Percentiles rank a stretch among this genome's conserved stretches.
Conservation (phyloP, 2,888 invertebrate species). For the Adineta ricciae region DNA sequence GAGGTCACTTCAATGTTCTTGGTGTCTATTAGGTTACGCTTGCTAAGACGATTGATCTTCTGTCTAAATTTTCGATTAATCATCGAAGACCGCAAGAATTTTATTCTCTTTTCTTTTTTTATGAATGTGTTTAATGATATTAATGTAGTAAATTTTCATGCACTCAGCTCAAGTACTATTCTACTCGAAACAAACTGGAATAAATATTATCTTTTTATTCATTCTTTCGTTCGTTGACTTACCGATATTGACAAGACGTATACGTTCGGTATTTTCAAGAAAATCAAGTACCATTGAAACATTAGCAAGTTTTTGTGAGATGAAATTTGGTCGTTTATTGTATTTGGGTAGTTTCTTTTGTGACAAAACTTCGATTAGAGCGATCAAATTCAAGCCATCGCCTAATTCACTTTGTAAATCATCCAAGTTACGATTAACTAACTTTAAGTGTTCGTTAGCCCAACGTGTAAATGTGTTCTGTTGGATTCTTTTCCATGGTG, state of each 20-base stretch:
- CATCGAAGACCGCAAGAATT: no score
- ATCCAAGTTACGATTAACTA: slow-evolving; percentile 64
- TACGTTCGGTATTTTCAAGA: slow-evolving; percentile 69
- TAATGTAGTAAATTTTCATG: background rate
- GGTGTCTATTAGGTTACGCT: no score
- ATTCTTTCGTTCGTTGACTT: slow-evolving; percentile 51
- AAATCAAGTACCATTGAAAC: slow-evolving; percentile 77
- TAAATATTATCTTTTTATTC: background rate
- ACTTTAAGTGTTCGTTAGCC: slow-evolving; percentile 81
- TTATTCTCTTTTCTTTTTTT: background rate
- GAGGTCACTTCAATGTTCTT: no score
- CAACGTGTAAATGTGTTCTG: slow-evolving; percentile 85
- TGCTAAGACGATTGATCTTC: no score
- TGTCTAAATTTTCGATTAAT: no score
- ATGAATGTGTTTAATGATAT: background rate
- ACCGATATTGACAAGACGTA: slow-evolving; percentile 84
- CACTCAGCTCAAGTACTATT: background rate
- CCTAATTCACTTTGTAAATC: slow-evolving; percentile 72
- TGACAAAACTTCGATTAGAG: slow-evolving; percentile 64
- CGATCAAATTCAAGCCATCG: slow-evolving; percentile 64
- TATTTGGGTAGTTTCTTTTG: slow-evolving; percentile 69
- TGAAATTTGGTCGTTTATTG: slow-evolving; percentile 72
- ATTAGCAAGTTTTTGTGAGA: slow-evolving; percentile 82
- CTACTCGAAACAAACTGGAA: background rate
- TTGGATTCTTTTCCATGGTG: slow-evolving; percentile 83